Percentiles rank a stretch among this genome's conserved stretches.
Evolutionary conservation across 2,113 vertebrate genomes (phyloP).

Genomic region (Paramormyrops kingsleyae): DNA sequence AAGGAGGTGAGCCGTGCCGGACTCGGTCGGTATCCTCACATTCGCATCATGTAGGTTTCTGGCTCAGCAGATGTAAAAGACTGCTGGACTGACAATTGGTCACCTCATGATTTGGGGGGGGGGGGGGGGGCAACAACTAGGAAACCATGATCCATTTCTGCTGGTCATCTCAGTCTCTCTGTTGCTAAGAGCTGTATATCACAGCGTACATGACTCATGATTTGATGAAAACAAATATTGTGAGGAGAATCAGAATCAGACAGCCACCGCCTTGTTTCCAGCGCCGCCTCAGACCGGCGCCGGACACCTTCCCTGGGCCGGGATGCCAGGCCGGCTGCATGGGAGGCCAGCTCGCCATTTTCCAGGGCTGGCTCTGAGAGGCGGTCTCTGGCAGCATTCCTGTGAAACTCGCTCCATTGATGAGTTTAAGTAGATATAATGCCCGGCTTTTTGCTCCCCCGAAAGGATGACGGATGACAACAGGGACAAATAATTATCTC

Average conservation of each 20-base stretch:
- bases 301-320: neutral
- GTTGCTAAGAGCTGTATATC: neutral
- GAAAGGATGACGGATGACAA: constrained; percentile 32
- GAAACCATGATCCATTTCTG: neutral
- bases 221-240: neutral
- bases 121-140: neutral
- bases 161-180: neutral
- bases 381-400: neutral
- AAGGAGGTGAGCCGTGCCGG: neutral
- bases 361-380: neutral
- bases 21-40: neutral
- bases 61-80: neutral
- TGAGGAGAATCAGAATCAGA: neutral
- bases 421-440: neutral
- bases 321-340: neutral
- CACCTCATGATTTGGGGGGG: neutral
- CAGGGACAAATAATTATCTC: constrained; percentile 27
- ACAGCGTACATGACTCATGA: neutral
- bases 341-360: neutral
- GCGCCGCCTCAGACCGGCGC: neutral
- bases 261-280: neutral
- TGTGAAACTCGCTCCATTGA: neutral
- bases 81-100: neutral
- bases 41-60: neutral
- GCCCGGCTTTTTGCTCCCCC: neutral